These are phyloP conservation scores for Callithrix jacchus DNA, from an alignment of 2,113 vertebrate species.

Conservation along the genomic window DNA sequence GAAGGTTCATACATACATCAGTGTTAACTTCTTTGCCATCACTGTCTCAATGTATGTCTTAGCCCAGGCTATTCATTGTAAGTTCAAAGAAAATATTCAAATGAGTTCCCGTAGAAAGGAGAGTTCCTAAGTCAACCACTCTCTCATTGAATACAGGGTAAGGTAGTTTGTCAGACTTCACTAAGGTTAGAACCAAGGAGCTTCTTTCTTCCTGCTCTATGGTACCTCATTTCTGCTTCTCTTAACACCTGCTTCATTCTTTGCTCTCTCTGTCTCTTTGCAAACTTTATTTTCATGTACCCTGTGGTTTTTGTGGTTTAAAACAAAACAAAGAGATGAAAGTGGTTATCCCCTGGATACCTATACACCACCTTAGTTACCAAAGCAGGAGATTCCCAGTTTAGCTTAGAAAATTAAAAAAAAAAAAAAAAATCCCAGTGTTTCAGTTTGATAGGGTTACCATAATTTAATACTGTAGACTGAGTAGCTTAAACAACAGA, in stretches of 20 bases:
- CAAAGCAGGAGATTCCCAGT: background rate
- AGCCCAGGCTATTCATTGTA: background rate
- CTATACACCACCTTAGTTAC: background rate
- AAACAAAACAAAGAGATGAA: constrained; percentile 21
- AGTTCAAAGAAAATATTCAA: background rate
- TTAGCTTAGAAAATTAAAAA: background rate
- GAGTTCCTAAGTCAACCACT: background rate
- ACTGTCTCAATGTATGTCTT: background rate
- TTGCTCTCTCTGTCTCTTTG: background rate
- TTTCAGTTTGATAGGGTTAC: background rate
- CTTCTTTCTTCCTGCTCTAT: background rate
- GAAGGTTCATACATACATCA: background rate
- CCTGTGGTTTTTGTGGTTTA: background rate
- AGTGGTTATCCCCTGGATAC: background rate
- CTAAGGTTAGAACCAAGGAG: background rate
- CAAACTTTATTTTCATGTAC: background rate
- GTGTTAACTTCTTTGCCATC: background rate
- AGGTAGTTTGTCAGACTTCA: background rate
- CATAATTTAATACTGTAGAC: background rate
- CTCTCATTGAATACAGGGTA: background rate
- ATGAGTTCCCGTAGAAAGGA: background rate
- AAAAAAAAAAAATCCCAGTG: background rate
- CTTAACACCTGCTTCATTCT: background rate
- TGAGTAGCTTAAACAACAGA: background rate
- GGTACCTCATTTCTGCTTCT: background rate